Evolutionary conservation across 2,888 invertebrate genomes (phyloP).

Genomic region (Conus canariensis): DNA sequence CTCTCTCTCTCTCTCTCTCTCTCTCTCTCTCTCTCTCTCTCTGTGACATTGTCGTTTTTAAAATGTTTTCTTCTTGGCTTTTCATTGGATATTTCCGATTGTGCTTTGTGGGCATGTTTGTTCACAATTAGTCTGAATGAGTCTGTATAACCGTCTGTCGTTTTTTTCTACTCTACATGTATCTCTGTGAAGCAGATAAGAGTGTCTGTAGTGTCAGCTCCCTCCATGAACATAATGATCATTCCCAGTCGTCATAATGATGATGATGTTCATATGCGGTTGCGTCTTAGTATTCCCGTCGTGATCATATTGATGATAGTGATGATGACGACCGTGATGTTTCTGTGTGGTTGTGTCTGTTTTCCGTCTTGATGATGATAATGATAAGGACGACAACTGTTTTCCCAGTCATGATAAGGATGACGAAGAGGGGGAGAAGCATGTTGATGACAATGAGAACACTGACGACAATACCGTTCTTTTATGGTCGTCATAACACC

Average conservation of each 20-base stretch:
- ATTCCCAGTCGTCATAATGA: background rate
- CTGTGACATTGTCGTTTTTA: background rate
- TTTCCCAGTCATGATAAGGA: slow-evolving; percentile 31
- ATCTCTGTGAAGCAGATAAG: too few species aligned
- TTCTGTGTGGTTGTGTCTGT: too few species aligned
- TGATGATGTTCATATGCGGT: background rate
- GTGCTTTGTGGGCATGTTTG: background rate
- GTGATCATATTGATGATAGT: background rate
- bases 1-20: background rate
- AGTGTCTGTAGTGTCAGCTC: too few species aligned
- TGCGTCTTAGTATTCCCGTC: too few species aligned
- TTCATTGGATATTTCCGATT: background rate
- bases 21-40: background rate
- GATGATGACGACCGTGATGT: background rate
- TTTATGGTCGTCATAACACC: too few species aligned
- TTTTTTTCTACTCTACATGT: too few species aligned
- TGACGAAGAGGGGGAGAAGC: background rate
- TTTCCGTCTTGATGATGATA: background rate
- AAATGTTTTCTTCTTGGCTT: background rate
- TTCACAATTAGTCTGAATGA: background rate
- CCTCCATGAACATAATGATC: too few species aligned
- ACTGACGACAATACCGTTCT: background rate
- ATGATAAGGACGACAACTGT: background rate
- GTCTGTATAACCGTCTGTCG: background rate
- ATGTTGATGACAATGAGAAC: slow-evolving; percentile 31